Percentiles rank a stretch among this genome's conserved stretches.
These are phyloP conservation scores for Zaprionus africanus DNA, from an alignment of 1,140 invertebrate genomes.

Conservation along the genomic window DNA sequence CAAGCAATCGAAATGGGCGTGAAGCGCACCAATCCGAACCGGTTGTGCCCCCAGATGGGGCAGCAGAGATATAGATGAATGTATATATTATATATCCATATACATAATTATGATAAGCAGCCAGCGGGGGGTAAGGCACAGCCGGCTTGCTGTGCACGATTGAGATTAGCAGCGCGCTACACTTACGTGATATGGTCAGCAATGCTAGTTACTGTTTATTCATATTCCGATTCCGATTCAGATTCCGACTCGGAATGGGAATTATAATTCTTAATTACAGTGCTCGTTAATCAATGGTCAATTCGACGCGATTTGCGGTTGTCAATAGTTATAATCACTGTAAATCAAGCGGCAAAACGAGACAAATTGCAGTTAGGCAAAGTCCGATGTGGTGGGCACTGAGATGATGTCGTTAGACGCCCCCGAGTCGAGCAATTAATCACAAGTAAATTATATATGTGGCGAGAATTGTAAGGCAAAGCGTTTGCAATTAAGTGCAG, in stretches of 20 bases:
- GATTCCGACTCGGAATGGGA: not conserved
- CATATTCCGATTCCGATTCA: not conserved
- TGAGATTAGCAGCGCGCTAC: not conserved
- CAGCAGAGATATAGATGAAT: slow-evolving; percentile 12
- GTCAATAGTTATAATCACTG: slow-evolving; percentile 69
- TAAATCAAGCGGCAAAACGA: slow-evolving; percentile 69
- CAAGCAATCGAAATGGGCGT: slow-evolving; percentile 69
- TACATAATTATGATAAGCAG: slow-evolving; percentile 29
- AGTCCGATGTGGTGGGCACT: slow-evolving; percentile 32
- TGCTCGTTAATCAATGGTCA: slow-evolving; percentile 62
- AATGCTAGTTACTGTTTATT: not conserved
- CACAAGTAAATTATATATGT: slow-evolving; percentile 58
- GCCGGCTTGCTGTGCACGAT: not conserved
- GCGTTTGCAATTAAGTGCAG: slow-evolving; percentile 51
- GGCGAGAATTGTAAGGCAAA: slow-evolving; percentile 7
- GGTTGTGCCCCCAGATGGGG: slow-evolving; percentile 13
- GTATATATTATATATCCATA: slow-evolving; percentile 21
- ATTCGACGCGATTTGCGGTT: slow-evolving; percentile 64
- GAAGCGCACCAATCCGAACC: slow-evolving; percentile 27
- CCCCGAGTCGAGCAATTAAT: slow-evolving; percentile 70
- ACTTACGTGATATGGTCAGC: not conserved
- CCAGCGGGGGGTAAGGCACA: not conserved
- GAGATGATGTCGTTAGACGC: slow-evolving; percentile 39
- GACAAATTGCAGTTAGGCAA: slow-evolving; percentile 38
- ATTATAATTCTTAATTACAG: slow-evolving; percentile 14